Evolutionary conservation across 1,140 invertebrate genomes (phyloP), one percentile per base, ranked within the genome.

Genomic region (Druon quercuslanigerum): DNA sequence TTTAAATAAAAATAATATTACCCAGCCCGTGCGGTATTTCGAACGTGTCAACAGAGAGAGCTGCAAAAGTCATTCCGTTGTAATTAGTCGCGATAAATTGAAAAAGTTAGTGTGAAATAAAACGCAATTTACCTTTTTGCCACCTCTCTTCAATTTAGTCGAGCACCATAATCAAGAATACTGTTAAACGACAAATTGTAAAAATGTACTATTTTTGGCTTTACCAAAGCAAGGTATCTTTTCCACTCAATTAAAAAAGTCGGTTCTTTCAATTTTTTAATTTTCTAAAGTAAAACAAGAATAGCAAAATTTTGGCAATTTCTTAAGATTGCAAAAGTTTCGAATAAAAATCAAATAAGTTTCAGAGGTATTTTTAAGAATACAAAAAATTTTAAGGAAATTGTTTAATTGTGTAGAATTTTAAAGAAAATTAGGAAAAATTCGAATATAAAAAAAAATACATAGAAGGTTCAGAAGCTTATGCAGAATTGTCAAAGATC

Each of bases 101-200:
- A 89, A 89, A 89, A 89, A 89, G 88, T 89, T 89, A 83, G 87
- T 86, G 88, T 87, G 88, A 88, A 89, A 89, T 87, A 87, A 87
- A 86, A 89, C 84, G 88, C 86, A 87, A 89, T 89, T 88, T 87
- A 87, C 81, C 82, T 83, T 33, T 33, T 33, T 33, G 0, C 80
- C 80, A 73, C 57, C 40, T 25, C 57, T 25, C 25, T 66, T 66
- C 57, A 71, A 66, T 77, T 60, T 75, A 60, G 75, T 79, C 79
- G 77, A 73, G 77, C 78, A 72, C 78, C 73, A 79, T 85, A 86
- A 86, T 77, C 83, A 79, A 77, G 79, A 72, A 73, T 40, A 40
- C 76, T 80, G 76, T 79, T 78, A 74, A 51, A 51, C 12, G 56
- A 51, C 56, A 56, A 25, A 20, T 66, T 66, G 57, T 66, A 25